Base-by-base conservation (phyloP, 2,888 invertebrate species). In the Andrena minutula region DNA sequence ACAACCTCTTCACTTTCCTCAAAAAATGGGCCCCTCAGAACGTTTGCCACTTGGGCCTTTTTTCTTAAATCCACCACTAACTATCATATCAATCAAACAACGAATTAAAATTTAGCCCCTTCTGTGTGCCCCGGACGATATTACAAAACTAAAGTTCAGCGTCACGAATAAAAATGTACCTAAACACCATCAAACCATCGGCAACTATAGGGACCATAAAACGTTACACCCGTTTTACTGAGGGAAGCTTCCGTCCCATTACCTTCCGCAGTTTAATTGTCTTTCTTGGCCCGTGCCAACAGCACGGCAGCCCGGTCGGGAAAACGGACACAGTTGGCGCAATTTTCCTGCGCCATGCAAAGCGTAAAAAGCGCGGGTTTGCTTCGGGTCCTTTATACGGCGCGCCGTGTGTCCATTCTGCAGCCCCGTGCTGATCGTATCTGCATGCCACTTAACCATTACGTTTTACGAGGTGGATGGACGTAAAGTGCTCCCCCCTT, bases 401-500 rank as follows among this genome's bases (percentile, higher is more conserved):
- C 28, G 73, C 41, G 64, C 28, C 61, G 53, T 65, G 30, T 72
- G 71, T 47, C 51, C 68, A 53, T 81, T 79, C 60, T 75, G 26
- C 63, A 63, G n/a, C 56, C 30, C 53, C 72, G 35, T 32, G 75
- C 53, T 49, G 87, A 86, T 84, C 73, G 73, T 77, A 86, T 86
- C 79, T 82, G 68, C 77, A 78, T 74, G 68, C 69, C 87, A 74
- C 72, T 86, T 82, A 82, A 84, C 79, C 82, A 84, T 87, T 86
- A 77, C 82, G 82, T 79, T 86, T 86, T 86, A 87, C 73, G 87
- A 86, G 85, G 69, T 78, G 74, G 83, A 82, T 85, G 80, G 72
- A 85, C 79, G 70, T 87, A 83, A 87, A 86, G 56, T 77, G 60
- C 32, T 51, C 35, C 64, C 56, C 41, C 30, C 35, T 30, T 5